Percentiles rank a stretch among this genome's conserved stretches.
phyloP scores from a whole-genome alignment of 2,797 vertebrate species.

The Macroramphosus scolopax region DNA sequence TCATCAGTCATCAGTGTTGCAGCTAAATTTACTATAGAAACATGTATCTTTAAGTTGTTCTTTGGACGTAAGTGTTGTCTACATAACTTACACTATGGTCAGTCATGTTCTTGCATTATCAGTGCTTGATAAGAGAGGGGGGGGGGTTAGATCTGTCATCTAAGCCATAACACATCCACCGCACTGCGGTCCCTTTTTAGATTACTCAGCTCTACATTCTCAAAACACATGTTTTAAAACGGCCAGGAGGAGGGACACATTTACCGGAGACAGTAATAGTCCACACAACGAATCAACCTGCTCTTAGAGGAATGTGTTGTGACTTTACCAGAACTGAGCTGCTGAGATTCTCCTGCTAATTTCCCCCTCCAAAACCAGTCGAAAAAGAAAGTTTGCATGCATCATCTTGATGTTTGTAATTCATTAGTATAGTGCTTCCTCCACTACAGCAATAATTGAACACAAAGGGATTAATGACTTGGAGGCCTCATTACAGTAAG shows the following conservation, averaged over 20 bases:
- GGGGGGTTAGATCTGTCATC: neutral
- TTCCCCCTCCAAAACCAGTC: conserved; percentile 5
- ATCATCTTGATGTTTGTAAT: conserved; percentile 51
- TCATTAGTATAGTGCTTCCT: conserved; percentile 38
- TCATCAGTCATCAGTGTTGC: no score
- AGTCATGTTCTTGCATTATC: no score
- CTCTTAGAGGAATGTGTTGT: no score
- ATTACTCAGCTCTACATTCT: conserved; percentile 37
- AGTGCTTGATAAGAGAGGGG: no score
- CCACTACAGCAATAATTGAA: conserved; percentile 48
- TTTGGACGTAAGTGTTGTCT: no score
- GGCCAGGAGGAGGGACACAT: no score
- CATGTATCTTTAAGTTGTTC: no score
- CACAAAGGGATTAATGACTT: conserved; percentile 64
- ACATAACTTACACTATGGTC: no score
- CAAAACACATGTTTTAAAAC: neutral
- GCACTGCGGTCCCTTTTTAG: conserved; percentile 13
- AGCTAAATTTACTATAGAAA: no score
- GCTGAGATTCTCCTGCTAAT: neutral
- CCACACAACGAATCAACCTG: no score
- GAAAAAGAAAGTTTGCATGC: conserved; percentile 10
- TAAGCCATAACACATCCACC: neutral
- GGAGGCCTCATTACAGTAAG: conserved; percentile 60
- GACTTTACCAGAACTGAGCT: no score
- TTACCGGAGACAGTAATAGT: no score